phyloP scores from a whole-genome alignment of 2,113 vertebrate species.

The Aegithalos caudatus region DNA sequence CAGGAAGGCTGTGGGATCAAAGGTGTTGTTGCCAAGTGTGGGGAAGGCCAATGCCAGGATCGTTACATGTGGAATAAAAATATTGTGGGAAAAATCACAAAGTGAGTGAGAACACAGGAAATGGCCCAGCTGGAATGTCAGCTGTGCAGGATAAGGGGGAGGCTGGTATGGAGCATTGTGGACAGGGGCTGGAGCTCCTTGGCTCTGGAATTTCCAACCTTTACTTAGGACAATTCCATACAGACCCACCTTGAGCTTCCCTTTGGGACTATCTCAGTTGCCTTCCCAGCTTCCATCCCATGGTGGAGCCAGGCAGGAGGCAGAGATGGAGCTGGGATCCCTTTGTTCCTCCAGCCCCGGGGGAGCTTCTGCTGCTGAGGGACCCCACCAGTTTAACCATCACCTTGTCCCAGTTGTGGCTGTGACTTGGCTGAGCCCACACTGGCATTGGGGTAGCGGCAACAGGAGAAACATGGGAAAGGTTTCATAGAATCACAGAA shows the following conservation, averaged over 20 bases:
- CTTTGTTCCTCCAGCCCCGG: background rate
- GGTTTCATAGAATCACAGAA: background rate
- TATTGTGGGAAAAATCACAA: background rate
- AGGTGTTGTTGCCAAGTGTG: background rate
- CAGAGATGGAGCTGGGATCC: background rate
- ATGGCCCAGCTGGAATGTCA: background rate
- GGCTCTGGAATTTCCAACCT: background rate
- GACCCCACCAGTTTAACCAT: background rate
- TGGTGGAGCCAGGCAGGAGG: background rate
- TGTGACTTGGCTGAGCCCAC: background rate
- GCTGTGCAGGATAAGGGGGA: background rate
- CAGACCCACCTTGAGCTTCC: background rate
- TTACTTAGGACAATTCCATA: background rate
- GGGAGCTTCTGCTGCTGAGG: background rate
- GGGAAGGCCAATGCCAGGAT: background rate
- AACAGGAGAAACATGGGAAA: background rate
- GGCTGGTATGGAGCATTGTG: background rate
- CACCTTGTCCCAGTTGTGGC: background rate
- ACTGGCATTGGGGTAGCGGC: fast-evolving
- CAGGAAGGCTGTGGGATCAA: background rate
- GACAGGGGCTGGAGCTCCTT: background rate
- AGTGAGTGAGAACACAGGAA: background rate
- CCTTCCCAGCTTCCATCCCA: background rate
- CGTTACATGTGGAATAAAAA: fast-evolving
- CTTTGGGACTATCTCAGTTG: background rate